Base-by-base conservation (phyloP, 1,140 invertebrate genomes). In the Drosophila albomicans region DNA sequence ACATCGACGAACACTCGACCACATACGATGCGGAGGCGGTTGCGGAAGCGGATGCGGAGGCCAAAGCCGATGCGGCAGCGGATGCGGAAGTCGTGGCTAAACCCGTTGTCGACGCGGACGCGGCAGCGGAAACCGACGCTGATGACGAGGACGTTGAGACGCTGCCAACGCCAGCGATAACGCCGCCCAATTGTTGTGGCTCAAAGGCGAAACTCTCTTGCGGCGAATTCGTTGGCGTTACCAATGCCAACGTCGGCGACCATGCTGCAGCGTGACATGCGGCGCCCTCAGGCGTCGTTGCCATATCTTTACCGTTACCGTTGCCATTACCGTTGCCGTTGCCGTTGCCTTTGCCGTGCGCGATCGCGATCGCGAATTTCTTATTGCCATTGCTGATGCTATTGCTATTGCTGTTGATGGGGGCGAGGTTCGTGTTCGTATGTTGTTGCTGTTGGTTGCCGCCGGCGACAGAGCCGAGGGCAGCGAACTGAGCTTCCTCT, bases 151-250 rank as follows among this genome's bases (percentile, higher is more conserved):
- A 79, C 74, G 77, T 68, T 74, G 73, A 77, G 64, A 52, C 82
- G 64, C 56, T 82, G 79, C 79, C 77, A 82, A 76, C 76, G 69
- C 79, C 79, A 82, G 65, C 76, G 72, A 88, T 58, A 45, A 70
- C 69, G 65, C 81, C 75, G 51, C 56, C 57, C 65, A 74, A 30
- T 56, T 68, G 72, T 57, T 68, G 72, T 46, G 67, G 59, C 46
- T 81, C 78, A 54, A 81, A 88, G 32, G 67, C 70, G 61, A 75
- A 88, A 52, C 74, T 67, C 20, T 89, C 85, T 65, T 89, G 85
- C 56, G 85, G 85, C 72, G 85, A 89, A 74, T 89, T 89, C 81
- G 85, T 89, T 78, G 85, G 85, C 85, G 85, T 86, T 86, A 86
- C 82, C 82, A 86, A 81, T 54, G 82, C 80, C 79, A 85, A 85